Evolutionary conservation across 1,140 invertebrate species (phyloP).

Genomic region (Vanessa tameamea): DNA sequence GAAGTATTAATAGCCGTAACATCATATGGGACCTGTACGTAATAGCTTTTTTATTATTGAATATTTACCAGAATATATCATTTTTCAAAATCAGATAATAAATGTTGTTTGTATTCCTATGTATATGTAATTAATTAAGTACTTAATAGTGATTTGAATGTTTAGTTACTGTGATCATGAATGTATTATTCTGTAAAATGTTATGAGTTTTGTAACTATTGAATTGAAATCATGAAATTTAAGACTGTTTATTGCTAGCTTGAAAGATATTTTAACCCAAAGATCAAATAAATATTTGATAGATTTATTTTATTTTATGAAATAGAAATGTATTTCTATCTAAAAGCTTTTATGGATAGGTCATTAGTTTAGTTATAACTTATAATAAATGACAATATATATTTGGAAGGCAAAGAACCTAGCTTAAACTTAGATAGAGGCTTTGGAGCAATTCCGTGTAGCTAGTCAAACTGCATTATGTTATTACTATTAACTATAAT

Average conservation of each 20-base stretch:
- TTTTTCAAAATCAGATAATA: not conserved
- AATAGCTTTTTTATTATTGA: constrained; percentile 1
- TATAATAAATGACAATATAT: constrained; percentile 22
- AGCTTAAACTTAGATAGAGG: constrained; percentile 19
- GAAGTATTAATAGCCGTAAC: not conserved
- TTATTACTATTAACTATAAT: constrained; percentile 4
- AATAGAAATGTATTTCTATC: not conserved
- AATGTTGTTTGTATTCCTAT: not conserved
- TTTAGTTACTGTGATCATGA: not conserved
- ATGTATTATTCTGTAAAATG: not conserved
- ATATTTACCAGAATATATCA: not conserved
- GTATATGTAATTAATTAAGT: not conserved
- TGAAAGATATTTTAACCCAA: not conserved
- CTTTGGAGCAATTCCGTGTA: constrained; percentile 16
- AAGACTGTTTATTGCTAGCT: not conserved
- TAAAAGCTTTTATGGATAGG: constrained; percentile 7
- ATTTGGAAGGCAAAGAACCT: constrained; percentile 2
- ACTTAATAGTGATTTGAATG: not conserved
- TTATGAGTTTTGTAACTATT: not conserved
- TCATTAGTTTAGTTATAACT: constrained; percentile 7
- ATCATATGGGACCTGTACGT: constrained; percentile 3
- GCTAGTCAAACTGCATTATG: constrained; percentile 44
- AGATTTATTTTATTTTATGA: constrained; percentile 1
- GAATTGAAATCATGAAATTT: not conserved
- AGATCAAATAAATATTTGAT: not conserved